A percentile compares a stretch with the other conserved stretches of the same genome.
Conservation (phyloP, 2,888 invertebrate genomes). For the Mythimna vitellina region DNA sequence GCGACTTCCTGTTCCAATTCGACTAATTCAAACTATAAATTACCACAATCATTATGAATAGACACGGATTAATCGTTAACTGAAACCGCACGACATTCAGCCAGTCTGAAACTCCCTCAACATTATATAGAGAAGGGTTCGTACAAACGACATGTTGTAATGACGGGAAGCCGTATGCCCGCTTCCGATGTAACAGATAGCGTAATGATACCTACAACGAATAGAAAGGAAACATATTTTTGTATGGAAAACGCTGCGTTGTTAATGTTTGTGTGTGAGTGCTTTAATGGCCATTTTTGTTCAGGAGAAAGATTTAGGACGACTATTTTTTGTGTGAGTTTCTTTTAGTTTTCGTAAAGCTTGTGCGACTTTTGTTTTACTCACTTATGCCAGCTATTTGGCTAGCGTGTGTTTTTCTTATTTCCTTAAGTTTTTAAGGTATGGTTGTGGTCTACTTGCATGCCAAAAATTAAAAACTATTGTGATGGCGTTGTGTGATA, state of each 20-base stretch:
- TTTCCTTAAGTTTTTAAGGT: too few relatives aligned
- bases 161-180: slow-evolving; percentile 64
- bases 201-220: slow-evolving; percentile 62
- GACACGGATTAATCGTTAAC: not conserved
- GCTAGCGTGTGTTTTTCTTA: not conserved
- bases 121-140: slow-evolving; percentile 58
- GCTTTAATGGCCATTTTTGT: slow-evolving; percentile 32
- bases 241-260: slow-evolving; percentile 54
- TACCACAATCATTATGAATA: not conserved
- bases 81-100: slow-evolving; percentile 8
- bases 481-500: too few relatives aligned
- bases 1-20: not conserved
- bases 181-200: slow-evolving; percentile 67
- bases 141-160: slow-evolving; percentile 67
- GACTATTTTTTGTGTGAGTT: slow-evolving; percentile 23
- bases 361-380: not conserved
- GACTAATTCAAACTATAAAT: not conserved
- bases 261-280: slow-evolving; percentile 51
- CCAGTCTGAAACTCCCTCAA: slow-evolving; percentile 42
- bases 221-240: slow-evolving; percentile 65
- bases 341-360: slow-evolving; percentile 12
- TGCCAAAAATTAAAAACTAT: too few relatives aligned
- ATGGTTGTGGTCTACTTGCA: too few relatives aligned
- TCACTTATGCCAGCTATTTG: not conserved
- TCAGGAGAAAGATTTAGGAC: slow-evolving; percentile 27